These are phyloP conservation scores for Andinoacara biseriatus DNA, from an alignment of 2,113 vertebrate genomes.

Conservation along the genomic window DNA sequence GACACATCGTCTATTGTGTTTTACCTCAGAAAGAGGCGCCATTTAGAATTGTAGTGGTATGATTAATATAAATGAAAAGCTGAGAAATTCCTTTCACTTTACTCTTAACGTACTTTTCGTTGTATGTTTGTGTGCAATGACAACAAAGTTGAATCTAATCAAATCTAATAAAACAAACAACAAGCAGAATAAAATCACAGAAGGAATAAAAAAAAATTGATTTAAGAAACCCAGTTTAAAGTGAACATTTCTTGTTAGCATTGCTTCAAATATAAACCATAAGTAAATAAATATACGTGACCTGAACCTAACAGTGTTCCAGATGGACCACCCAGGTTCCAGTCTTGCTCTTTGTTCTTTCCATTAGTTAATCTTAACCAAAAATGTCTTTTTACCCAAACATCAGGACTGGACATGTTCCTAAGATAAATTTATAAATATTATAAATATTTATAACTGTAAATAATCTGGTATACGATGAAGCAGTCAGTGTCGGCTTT, in stretches of 20 bases:
- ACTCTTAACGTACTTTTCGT: too few relatives aligned
- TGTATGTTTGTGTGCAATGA: too few relatives aligned
- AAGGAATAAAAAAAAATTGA: too few relatives aligned
- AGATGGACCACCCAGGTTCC: background rate
- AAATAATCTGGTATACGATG: background rate
- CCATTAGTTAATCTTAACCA: background rate
- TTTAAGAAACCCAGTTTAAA: background rate
- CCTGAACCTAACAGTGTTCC: background rate
- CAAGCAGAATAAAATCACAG: too few relatives aligned
- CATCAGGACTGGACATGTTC: background rate
- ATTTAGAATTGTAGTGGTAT: background rate
- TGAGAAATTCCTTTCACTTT: background rate
- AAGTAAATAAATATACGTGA: background rate
- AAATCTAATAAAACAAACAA: too few relatives aligned
- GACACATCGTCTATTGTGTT: background rate
- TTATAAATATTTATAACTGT: background rate
- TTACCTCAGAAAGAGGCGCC: background rate
- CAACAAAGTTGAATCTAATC: too few relatives aligned
- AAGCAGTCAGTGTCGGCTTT: background rate
- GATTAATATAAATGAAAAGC: background rate
- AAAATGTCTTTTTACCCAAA: fast-evolving
- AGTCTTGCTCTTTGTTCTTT: background rate
- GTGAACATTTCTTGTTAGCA: background rate
- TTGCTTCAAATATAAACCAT: background rate
- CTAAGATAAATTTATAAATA: background rate